Conservation (phyloP, 2,113 vertebrate genomes). For the Pygoscelis adeliae region DNA sequence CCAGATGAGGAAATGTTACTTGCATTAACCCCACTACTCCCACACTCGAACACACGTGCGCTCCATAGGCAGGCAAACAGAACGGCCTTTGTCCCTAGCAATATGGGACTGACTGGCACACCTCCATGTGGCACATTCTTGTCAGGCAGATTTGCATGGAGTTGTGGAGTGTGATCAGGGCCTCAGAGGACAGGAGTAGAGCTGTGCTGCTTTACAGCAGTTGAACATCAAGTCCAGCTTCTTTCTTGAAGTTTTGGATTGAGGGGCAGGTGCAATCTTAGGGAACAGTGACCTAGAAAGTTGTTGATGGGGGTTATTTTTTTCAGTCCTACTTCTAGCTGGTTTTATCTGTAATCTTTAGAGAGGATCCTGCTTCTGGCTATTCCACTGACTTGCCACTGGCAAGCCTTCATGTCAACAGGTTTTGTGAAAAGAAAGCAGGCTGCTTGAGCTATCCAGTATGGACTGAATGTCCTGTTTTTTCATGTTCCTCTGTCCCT, state of each 20-base stretch:
- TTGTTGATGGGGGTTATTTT: neutral
- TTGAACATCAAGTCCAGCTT: neutral
- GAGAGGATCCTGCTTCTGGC: neutral
- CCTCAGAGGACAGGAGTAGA: neutral
- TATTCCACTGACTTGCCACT: neutral
- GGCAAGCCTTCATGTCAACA: neutral
- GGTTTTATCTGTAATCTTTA: neutral
- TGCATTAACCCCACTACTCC: neutral
- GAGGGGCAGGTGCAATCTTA: neutral
- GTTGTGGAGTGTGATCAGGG: neutral
- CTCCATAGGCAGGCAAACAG: rapidly evolving
- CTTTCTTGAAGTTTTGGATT: neutral
- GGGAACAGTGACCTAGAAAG: neutral
- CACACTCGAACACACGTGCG: rapidly evolving
- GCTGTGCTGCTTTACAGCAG: neutral
- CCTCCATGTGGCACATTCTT: neutral
- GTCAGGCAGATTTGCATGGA: neutral
- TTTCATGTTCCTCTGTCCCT: neutral
- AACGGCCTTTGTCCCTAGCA: neutral
- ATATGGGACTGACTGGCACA: neutral
- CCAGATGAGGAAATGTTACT: neutral
- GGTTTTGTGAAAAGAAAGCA: neutral
- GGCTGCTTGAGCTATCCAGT: neutral
- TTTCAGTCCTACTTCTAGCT: neutral
- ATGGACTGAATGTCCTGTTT: neutral